Conservation (phyloP, 2,888 invertebrate genomes). For the Plebejus anna region DNA sequence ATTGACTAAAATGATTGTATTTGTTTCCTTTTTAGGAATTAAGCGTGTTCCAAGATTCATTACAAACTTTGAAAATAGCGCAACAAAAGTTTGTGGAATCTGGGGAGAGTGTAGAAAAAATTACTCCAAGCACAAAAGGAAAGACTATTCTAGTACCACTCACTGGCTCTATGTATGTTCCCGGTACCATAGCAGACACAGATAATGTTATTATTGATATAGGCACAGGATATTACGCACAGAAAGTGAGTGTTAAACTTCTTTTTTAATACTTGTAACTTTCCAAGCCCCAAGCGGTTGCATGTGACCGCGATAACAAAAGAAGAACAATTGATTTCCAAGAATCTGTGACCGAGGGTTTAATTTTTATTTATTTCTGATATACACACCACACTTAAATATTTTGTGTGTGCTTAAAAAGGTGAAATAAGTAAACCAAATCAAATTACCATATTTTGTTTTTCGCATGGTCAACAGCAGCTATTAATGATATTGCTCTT, state of each 20-base stretch:
- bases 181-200: constrained; percentile 91
- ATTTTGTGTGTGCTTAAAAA: no score
- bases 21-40: constrained; percentile 83
- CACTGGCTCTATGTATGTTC: constrained; percentile 98
- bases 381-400: no score
- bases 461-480: no score
- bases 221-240: constrained; percentile 97
- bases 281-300: no score
- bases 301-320: no score
- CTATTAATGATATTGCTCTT: no score
- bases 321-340: no score
- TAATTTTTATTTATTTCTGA: no score
- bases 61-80: constrained; percentile 93
- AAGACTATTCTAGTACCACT: constrained; percentile 95
- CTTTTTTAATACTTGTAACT: no score
- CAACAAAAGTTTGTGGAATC: constrained; percentile 95
- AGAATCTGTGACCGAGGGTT: no score
- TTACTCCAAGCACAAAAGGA: constrained; percentile 87
- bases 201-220: constrained; percentile 95
- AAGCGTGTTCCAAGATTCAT: constrained; percentile 92
- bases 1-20: neutral
- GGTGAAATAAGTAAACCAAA: no score
- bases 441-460: no score
- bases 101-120: constrained; percentile 89
- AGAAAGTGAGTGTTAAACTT: constrained; percentile 83